Evolutionary conservation across 2,888 invertebrate species (phyloP), one percentile per base, ranked within the genome.

Genomic region (Drosophila bunnanda): DNA sequence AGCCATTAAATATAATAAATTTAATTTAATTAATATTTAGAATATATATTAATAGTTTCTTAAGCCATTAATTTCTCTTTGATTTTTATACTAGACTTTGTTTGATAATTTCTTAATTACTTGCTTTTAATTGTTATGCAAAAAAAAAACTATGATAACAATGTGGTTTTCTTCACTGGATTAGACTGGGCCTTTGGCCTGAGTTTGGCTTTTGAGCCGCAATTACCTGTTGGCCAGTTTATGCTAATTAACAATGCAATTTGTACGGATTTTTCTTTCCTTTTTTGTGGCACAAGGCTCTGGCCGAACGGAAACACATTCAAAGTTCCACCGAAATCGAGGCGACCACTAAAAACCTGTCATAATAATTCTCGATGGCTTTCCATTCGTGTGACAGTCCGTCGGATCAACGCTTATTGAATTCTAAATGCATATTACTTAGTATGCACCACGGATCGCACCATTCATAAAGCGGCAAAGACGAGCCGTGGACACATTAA

Each of bases 201-300:
- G 34, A 55, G 59, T 32, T 64, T 34, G 59, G 70, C 64, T 58
- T 39, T 67, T 59, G 64, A 61, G 59, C 54, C 46, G 67, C 62
- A 76, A 74, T 76, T 84, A 76, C 77, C 67, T 65, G 77, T 77
- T 85, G 69, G 74, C 59, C 61, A 54, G 69, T 43, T 74, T 82
- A 88, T 82, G 82, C 74, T 85, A 83, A 83, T 88, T 85, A 82
- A 71, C 54, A 87, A 57, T 68, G 70, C 76, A 83, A 88, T 83
- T 80, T 76, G 54, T 65, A 39, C 15, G 57, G 43, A 62, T 70
- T 76, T 70, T 62, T 70, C 67, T 53, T 34, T 71, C 52, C 52
- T 64, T 67, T 64, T 67, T 80, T 70, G 39, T n/a, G 71, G 84
- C 56, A 66, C 84, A 83, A 79, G 81, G 82, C 77, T 67, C 39